Conservation (phyloP, 2,797 vertebrate species). For the Loriculus beryllinus region DNA sequence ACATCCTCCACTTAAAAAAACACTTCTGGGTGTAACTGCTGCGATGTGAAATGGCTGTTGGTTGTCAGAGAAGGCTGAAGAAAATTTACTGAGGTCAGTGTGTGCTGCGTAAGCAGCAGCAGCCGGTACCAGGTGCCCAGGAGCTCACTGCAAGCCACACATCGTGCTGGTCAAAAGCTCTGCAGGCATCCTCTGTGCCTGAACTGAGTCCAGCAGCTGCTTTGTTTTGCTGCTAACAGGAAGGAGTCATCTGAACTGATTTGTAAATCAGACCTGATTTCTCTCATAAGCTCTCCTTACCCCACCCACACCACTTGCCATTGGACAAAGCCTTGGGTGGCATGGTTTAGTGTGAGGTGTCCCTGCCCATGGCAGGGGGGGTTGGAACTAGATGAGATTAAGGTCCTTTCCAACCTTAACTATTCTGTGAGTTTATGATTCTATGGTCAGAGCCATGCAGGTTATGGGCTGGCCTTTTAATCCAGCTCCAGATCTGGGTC, state of each 20-base stretch:
- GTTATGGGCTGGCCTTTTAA: neutral
- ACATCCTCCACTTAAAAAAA: neutral
- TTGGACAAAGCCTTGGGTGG: too few species aligned
- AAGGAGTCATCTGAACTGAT: neutral
- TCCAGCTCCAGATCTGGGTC: neutral
- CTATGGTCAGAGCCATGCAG: neutral
- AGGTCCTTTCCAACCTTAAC: too few species aligned
- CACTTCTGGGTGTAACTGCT: neutral
- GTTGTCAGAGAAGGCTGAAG: neutral
- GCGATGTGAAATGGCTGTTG: neutral
- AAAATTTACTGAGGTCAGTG: rapidly evolving
- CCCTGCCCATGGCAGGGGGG: too few species aligned
- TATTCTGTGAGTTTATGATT: too few species aligned
- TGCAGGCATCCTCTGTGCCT: neutral
- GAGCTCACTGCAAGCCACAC: rapidly evolving
- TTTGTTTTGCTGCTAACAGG: neutral
- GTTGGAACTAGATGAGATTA: too few species aligned
- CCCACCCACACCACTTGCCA: neutral
- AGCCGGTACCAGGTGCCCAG: neutral
- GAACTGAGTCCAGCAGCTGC: neutral
- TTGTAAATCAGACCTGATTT: neutral
- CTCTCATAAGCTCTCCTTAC: neutral
- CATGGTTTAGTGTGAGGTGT: too few species aligned
- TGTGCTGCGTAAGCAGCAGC: neutral
- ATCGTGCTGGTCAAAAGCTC: neutral